A percentile compares a stretch with the other conserved stretches of the same genome.
These are phyloP conservation scores for Paedocypris sp. DNA, from an alignment of 2,113 vertebrate species.

Conservation along the genomic window DNA sequence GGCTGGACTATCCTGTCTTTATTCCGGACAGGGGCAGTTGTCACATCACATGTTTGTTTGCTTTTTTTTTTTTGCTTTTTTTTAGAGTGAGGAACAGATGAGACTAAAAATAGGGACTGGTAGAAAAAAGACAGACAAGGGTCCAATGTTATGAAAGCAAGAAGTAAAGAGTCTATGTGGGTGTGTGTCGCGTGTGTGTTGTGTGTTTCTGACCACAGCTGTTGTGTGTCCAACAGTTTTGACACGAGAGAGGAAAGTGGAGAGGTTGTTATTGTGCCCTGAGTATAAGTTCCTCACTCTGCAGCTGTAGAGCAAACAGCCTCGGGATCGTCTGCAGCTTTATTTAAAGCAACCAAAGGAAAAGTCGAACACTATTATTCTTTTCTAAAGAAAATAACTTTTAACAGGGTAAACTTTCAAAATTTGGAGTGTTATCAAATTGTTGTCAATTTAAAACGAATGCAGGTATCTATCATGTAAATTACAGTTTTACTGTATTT, in stretches of 20 bases:
- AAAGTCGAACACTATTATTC: too few relatives aligned
- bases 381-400: too few relatives aligned
- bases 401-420: too few relatives aligned
- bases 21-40: conserved; percentile 11
- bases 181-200: not conserved
- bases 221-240: conserved; percentile 10
- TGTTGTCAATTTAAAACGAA: too few relatives aligned
- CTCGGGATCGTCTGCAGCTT: not conserved
- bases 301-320: conserved; percentile 2
- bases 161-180: not conserved
- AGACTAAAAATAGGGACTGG: conserved; percentile 19
- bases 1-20: not conserved
- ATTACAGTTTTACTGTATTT: too few relatives aligned
- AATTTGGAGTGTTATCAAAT: too few relatives aligned
- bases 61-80: too few relatives aligned
- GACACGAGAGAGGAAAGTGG: conserved; percentile 1
- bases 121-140: not conserved
- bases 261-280: conserved; percentile 1
- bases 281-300: not conserved
- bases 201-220: conserved; percentile 2
- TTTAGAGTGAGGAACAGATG: conserved; percentile 1
- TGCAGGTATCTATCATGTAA: too few relatives aligned
- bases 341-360: not conserved
- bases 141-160: not conserved
- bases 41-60: conserved; percentile 5